Evolutionary conservation across 2,888 invertebrate species (phyloP).

Genomic region (Calliphora vomitoria): DNA sequence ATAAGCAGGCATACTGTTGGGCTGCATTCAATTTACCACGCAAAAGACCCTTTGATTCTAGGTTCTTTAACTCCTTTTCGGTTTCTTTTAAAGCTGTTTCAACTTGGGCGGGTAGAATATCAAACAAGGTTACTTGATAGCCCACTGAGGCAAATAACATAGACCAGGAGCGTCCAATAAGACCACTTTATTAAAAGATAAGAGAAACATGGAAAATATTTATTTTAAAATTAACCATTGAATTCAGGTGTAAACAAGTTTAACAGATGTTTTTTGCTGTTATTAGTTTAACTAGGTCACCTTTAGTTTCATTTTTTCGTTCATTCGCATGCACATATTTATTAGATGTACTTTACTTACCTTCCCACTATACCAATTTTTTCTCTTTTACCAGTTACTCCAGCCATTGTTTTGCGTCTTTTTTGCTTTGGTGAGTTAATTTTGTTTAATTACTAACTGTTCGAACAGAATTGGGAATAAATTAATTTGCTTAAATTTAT

Average conservation of each 20-base stretch:
- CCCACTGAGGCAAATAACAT: slow-evolving; percentile 98
- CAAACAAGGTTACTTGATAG: slow-evolving; percentile 94
- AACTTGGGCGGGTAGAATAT: slow-evolving; percentile 91
- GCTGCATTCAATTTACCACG: slow-evolving; percentile 90
- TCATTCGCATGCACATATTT: neutral
- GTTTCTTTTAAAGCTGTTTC: slow-evolving; percentile 90
- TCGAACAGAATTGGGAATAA: slow-evolving; percentile 7
- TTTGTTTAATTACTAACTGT: slow-evolving; percentile 40
- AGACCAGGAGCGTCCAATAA: slow-evolving; percentile 98
- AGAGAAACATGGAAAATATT: neutral
- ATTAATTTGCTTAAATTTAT: neutral
- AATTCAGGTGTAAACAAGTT: neutral
- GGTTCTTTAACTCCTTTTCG: slow-evolving; percentile 88
- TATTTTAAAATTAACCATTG: slow-evolving; percentile 10
- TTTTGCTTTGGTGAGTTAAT: slow-evolving; percentile 66
- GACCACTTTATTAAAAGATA: slow-evolving; percentile 87
- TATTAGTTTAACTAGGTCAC: slow-evolving; percentile 46
- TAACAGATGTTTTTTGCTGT: slow-evolving; percentile 4
- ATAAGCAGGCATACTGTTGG: slow-evolving; percentile 91
- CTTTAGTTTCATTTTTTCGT: neutral
- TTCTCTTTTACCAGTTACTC: slow-evolving; percentile 85
- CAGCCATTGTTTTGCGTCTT: slow-evolving; percentile 76
- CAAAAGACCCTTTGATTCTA: slow-evolving; percentile 90
- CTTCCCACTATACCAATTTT: slow-evolving; percentile 92
- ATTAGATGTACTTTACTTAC: slow-evolving; percentile 83